phyloP scores from a whole-genome alignment of 2,888 invertebrate species.

The Tubulanus polymorphus region DNA sequence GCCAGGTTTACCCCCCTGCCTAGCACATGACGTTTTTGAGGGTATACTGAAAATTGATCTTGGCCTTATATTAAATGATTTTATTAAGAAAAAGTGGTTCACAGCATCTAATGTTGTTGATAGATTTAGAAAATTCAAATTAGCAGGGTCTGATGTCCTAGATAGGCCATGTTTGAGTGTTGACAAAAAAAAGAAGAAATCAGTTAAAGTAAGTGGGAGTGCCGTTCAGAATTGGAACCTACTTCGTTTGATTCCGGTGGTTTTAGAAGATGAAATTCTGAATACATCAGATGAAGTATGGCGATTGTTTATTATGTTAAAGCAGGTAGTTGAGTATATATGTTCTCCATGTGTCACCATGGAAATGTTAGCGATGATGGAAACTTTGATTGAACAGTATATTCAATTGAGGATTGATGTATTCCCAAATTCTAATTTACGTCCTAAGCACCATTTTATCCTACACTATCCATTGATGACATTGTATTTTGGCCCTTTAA shows the following conservation, averaged over 20 bases:
- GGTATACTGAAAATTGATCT: constrained; percentile 8
- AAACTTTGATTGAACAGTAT: constrained; percentile 3
- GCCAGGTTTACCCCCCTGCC: constrained; percentile 6
- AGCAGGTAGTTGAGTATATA: constrained; percentile 3
- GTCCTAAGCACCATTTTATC: constrained; percentile 19
- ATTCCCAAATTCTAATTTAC: constrained; percentile 9
- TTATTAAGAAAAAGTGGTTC: constrained; percentile 8
- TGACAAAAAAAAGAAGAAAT: too few species aligned
- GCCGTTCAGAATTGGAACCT: constrained; percentile 12
- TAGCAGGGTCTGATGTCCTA: background rate
- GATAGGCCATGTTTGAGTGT: constrained; percentile 1
- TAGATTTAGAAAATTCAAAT: constrained; percentile 1
- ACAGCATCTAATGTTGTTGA: background rate
- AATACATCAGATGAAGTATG: constrained; percentile 2
- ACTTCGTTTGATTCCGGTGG: constrained; percentile 6
- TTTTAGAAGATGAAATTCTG: background rate
- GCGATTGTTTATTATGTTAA: constrained; percentile 2
- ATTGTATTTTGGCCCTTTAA: constrained; percentile 13
- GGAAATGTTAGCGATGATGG: background rate
- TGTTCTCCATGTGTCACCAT: constrained; percentile 3
- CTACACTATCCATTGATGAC: constrained; percentile 18
- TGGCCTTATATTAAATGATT: constrained; percentile 5
- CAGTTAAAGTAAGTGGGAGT: constrained; percentile 8
- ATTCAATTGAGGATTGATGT: background rate
- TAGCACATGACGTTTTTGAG: constrained; percentile 12